Evolutionary conservation across 1,140 invertebrate species (phyloP).

Genomic region (Lethocerus indicus): DNA sequence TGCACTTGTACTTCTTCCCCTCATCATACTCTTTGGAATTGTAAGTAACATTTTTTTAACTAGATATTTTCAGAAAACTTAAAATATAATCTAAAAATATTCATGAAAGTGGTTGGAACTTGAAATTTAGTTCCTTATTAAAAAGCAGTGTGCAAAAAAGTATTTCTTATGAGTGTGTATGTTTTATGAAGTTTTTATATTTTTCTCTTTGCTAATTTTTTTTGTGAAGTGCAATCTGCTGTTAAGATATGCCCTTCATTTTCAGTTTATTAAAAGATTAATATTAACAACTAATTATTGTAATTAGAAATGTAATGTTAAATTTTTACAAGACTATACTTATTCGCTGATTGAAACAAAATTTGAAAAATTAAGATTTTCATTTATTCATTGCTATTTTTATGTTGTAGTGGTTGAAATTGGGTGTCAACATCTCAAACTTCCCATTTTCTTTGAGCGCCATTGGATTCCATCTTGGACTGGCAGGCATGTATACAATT

Average conservation of each 20-base stretch:
- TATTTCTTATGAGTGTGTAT: background rate
- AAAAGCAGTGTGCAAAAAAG: background rate
- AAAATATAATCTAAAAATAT: background rate
- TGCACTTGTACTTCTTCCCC: conserved; percentile 57
- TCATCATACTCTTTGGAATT: conserved; percentile 66
- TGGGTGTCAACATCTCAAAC: conserved; percentile 78
- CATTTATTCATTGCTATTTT: conserved; percentile 3
- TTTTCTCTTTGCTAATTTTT: background rate
- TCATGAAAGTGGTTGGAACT: background rate
- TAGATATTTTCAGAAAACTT: background rate
- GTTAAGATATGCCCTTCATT: background rate
- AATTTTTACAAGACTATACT: background rate
- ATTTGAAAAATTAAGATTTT: background rate
- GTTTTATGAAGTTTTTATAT: background rate
- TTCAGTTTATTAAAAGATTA: background rate
- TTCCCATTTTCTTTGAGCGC: conserved; percentile 64
- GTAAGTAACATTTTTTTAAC: conserved; percentile 25
- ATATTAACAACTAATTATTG: background rate
- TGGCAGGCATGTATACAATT: conserved; percentile 38
- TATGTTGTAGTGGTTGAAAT: conserved; percentile 55
- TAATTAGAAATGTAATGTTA: background rate
- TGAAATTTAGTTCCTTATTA: background rate
- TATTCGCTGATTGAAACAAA: background rate
- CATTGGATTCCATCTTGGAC: conserved; percentile 71
- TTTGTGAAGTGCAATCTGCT: background rate